Base-by-base conservation (phyloP, 1,140 invertebrate genomes). In the Mylabris phalerata region DNA sequence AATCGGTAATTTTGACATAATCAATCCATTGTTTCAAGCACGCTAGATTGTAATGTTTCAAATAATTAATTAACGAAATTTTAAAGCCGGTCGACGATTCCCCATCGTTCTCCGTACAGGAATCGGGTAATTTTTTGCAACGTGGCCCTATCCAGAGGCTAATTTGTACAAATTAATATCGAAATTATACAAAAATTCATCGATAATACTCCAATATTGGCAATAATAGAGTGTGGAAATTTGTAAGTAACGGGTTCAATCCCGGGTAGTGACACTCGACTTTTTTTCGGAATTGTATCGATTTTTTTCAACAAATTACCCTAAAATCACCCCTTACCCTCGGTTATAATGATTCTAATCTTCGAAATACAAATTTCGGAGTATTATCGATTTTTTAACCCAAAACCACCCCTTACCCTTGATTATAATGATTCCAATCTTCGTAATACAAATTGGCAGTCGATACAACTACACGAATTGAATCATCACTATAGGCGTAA, bases 291-390 rank as follows among this genome's bases (percentile, higher is more conserved):
- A 19, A 1, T 13, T 0, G 0, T 19, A 19, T 19, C 19, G 19
- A 1, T 19, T 19, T 19, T 19, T 19, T 13, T 13, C 1, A 13
- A 0, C 13, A 13, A 13, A 13, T 13, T 1, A 19, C 19, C 19
- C 19, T 1, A 19, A 19, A 13, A 13, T 1, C 13, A 13, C 13
- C 13, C 1, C 19, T 19, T 1, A 19, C 19, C 19, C 19, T 19
- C 98, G 95, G 9, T 93, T 95, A 71, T 93, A 85, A 72, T 96
- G 90, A 65, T 89, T 81, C 95, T 95, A 98, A 77, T 98, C 95
- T 56, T 87, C 84, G 32, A 84, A 78, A 63, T 95, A 89, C 2
- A 98, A 75, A 79, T 98, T 98, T 13, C 13, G 13, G 13, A 13
- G 1, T 13, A 13, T 13, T 13, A 13, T 13, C 13, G 13, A 13